A percentile compares a stretch with the other conserved stretches of the same genome.
These are phyloP conservation scores for Rotaria magnacalcarata DNA, from an alignment of 2,888 invertebrate genomes.

Conservation along the genomic window DNA sequence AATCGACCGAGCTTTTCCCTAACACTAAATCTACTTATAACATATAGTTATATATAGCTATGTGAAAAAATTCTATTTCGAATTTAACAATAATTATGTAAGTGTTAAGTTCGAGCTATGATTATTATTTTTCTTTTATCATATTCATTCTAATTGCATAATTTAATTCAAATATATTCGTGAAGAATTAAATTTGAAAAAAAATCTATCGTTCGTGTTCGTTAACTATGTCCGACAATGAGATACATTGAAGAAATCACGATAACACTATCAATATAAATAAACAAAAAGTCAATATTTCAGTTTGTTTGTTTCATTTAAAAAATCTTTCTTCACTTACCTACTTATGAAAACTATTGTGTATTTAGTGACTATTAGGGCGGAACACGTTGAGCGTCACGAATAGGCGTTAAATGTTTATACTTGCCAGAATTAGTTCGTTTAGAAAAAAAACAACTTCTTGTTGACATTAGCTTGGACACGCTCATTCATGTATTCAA, in stretches of 20 bases:
- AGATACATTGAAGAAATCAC: neutral
- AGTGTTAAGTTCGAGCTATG: neutral
- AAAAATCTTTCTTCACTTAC: neutral
- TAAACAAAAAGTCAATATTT: slow-evolving; percentile 24
- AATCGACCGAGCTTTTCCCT: neutral
- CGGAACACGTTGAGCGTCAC: slow-evolving; percentile 8
- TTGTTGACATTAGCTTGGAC: neutral
- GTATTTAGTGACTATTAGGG: neutral
- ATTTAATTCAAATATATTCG: neutral
- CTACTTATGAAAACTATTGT: neutral
- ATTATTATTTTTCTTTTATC: neutral
- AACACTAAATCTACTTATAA: neutral
- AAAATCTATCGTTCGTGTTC: neutral
- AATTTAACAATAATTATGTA: neutral
- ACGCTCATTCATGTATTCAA: neutral
- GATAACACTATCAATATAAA: slow-evolving; percentile 20
- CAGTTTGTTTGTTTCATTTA: neutral
- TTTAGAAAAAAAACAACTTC: neutral
- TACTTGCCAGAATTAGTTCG: neutral
- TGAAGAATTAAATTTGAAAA: neutral
- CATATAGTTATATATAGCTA: neutral
- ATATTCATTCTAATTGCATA: neutral
- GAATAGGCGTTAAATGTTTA: slow-evolving; percentile 9
- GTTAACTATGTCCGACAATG: slow-evolving; percentile 16
- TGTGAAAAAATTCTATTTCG: neutral